Evolutionary conservation across 2,113 vertebrate species (phyloP).

Genomic region (Chaenocephalus aceratus): DNA sequence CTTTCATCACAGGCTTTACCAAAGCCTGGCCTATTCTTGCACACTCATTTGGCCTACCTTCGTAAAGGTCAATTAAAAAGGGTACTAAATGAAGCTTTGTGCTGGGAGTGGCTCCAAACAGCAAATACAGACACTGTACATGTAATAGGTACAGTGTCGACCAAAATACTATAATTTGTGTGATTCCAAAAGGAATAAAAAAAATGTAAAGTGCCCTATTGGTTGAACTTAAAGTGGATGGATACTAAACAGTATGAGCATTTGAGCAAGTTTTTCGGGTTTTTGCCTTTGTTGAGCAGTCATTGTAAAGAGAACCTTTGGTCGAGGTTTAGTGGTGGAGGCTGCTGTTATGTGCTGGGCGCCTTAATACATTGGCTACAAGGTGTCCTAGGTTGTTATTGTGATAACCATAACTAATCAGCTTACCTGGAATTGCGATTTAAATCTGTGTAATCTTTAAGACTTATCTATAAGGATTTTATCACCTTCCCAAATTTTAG

Average conservation of each 20-base stretch:
- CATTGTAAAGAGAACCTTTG: too few species aligned
- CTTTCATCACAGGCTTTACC: conserved; percentile 79
- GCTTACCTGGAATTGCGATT: not conserved
- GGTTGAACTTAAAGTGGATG: conserved; percentile 2
- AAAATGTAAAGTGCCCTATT: not conserved
- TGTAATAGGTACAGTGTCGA: not conserved
- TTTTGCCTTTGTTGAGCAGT: not conserved
- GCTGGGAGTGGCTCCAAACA: conserved; percentile 19
- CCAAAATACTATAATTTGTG: not conserved
- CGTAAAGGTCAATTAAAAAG: conserved; percentile 41
- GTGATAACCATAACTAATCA: not conserved
- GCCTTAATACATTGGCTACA: not conserved
- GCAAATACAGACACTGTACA: conserved; percentile 3
- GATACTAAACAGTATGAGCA: not conserved
- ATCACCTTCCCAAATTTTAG: not conserved
- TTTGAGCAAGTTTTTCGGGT: not conserved
- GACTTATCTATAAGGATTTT: not conserved
- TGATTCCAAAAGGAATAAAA: not conserved
- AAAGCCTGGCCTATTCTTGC: conserved; percentile 56
- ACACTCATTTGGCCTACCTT: conserved; percentile 46
- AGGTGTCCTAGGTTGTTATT: not conserved
- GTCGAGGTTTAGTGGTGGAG: not conserved
- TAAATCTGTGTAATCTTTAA: too few species aligned
- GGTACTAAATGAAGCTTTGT: conserved; percentile 38
- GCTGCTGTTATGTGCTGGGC: not conserved